phyloP scores from a whole-genome alignment of 2,888 invertebrate genomes.

The Megastigmus dorsalis region DNA sequence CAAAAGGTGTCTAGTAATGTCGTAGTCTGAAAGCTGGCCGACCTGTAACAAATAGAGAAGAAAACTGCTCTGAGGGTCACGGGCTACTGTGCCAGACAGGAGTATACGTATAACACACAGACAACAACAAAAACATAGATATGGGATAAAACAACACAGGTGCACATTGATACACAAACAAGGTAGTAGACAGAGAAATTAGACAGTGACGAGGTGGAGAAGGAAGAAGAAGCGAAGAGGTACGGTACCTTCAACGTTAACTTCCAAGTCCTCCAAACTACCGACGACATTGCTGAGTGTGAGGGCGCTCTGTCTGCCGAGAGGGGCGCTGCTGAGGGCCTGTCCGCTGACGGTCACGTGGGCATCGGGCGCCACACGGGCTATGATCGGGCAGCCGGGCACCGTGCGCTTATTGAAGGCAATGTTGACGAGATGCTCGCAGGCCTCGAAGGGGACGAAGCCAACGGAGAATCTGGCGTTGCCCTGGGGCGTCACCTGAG shows the following conservation, averaged over 20 bases:
- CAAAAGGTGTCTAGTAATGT: conserved; percentile 74
- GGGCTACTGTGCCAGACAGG: conserved; percentile 39
- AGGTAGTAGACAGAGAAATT: not conserved
- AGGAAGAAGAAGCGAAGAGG: not conserved
- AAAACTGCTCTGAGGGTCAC: conserved; percentile 69
- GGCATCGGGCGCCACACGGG: conserved; percentile 82
- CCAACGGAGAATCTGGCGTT: conserved; percentile 95
- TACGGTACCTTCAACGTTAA: conserved; percentile 93
- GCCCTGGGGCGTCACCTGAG: conserved; percentile 95
- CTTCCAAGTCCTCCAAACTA: conserved; percentile 94
- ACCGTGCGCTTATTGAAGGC: conserved; percentile 95
- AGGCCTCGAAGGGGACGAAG: conserved; percentile 95
- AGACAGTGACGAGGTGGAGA: not conserved
- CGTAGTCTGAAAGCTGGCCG: conserved; percentile 76
- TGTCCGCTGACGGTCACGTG: conserved; percentile 79
- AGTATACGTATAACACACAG: conserved; percentile 3
- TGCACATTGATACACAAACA: conserved; percentile 2
- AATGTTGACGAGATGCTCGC: conserved; percentile 96
- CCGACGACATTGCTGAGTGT: conserved; percentile 83
- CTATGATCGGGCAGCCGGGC: conserved; percentile 93
- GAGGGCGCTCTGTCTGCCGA: conserved; percentile 72
- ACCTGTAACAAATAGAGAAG: conserved; percentile 74
- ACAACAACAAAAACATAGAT: not conserved
- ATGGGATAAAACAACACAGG: conserved; percentile 1
- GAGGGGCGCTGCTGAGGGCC: conserved; percentile 75